Percentiles rank a stretch among this genome's conserved stretches.
Evolutionary conservation across 2,888 invertebrate genomes (phyloP).

Genomic region (Hypomecis atomaria): DNA sequence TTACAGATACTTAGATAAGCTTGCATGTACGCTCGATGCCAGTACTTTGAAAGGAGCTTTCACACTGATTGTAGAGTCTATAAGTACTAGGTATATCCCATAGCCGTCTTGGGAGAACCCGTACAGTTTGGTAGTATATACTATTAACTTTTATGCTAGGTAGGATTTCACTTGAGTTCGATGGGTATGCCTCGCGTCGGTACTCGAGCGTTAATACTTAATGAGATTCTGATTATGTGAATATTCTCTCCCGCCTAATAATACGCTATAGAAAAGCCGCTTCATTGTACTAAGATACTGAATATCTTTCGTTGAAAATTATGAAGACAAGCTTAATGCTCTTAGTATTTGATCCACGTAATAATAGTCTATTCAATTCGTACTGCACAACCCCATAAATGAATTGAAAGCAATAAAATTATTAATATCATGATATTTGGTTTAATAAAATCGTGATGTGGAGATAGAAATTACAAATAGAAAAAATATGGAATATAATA

Average conservation of each 20-base stretch:
- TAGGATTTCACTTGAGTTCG: constrained; percentile 47
- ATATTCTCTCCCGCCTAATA: constrained; percentile 23
- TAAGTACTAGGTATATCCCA: constrained; percentile 12
- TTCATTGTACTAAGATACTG: constrained; percentile 19
- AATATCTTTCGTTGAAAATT: not conserved
- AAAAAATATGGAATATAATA: no score
- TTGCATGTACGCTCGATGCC: not conserved
- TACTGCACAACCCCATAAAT: not conserved
- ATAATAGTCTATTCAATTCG: not conserved
- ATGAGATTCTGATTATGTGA: constrained; percentile 45
- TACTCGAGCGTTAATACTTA: constrained; percentile 47
- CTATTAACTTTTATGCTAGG: constrained; percentile 55
- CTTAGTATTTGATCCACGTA: not conserved
- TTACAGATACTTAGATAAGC: not conserved
- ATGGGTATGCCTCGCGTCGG: constrained; percentile 31
- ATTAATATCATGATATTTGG: no score
- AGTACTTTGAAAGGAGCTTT: constrained; percentile 4
- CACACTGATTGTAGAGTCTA: constrained; percentile 17
- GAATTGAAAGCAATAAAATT: no score
- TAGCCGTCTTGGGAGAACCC: constrained; percentile 56
- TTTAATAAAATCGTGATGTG: no score
- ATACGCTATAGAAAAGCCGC: constrained; percentile 24
- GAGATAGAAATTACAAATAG: no score
- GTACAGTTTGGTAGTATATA: constrained; percentile 42
- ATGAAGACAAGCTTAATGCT: not conserved